These are phyloP conservation scores for Ageneiosus marmoratus DNA, from an alignment of 2,113 vertebrate species.

Conservation along the genomic window DNA sequence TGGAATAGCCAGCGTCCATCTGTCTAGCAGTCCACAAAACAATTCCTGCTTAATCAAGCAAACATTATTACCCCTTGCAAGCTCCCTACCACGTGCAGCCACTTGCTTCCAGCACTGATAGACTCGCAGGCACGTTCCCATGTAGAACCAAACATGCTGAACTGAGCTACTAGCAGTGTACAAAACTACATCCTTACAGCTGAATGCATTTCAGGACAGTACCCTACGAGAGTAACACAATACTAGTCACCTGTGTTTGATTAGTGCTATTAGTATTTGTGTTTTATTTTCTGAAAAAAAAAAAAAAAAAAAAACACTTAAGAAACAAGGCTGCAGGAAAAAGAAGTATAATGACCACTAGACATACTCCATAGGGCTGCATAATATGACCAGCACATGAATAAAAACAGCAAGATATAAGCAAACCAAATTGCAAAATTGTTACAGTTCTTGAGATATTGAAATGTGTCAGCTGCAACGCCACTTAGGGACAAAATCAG, in stretches of 20 bases:
- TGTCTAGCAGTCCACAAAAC: constrained; percentile 59
- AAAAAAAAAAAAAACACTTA: too few species aligned
- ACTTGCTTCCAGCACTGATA: background rate
- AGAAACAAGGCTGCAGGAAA: too few species aligned
- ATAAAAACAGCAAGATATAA: too few species aligned
- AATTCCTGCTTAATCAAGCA: constrained; percentile 71
- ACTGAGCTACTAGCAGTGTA: background rate
- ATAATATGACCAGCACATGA: too few species aligned
- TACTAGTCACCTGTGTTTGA: background rate
- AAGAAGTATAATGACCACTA: too few species aligned
- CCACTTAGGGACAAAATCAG: too few species aligned
- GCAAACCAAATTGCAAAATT: too few species aligned
- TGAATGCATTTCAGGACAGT: background rate
- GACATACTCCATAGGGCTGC: too few species aligned
- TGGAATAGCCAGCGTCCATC: constrained; percentile 66
- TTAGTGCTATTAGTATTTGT: background rate
- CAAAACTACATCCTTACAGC: background rate
- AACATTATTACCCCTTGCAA: constrained; percentile 64
- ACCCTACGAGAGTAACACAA: background rate
- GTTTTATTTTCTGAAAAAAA: background rate
- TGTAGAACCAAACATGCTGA: background rate
- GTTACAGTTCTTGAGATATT: too few species aligned
- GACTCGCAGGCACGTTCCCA: background rate
- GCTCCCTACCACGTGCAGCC: background rate
- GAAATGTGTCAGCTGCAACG: too few species aligned